These are phyloP conservation scores for Shinisaurus crocodilurus DNA, from an alignment of 2,113 vertebrate genomes.

Conservation along the genomic window DNA sequence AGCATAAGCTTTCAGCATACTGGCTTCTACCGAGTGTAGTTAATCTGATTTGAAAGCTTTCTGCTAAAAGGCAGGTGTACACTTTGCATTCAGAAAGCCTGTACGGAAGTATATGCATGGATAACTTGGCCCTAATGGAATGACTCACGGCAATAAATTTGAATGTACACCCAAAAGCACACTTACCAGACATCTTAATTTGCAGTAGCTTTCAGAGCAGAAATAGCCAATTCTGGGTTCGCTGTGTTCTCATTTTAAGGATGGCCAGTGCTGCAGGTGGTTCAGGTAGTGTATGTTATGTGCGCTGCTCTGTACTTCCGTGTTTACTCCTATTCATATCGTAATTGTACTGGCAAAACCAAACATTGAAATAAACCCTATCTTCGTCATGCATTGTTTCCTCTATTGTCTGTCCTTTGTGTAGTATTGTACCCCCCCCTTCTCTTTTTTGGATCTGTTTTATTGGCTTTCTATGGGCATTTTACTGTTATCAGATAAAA, in stretches of 20 bases:
- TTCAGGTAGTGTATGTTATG: background rate
- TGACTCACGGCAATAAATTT: slow-evolving; percentile 35
- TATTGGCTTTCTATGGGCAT: background rate
- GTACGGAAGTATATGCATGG: background rate
- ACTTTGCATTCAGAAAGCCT: background rate
- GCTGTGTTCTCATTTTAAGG: slow-evolving; percentile 5
- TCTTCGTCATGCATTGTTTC: background rate
- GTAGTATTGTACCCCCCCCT: background rate
- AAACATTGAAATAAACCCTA: slow-evolving; percentile 3
- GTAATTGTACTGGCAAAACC: background rate
- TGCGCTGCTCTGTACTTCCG: background rate
- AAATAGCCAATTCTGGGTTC: slow-evolving; percentile 8
- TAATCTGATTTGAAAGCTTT: slow-evolving; percentile 26
- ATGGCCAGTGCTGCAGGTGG: background rate
- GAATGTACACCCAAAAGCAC: background rate
- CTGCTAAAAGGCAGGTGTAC: slow-evolving; percentile 11
- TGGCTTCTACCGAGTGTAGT: background rate
- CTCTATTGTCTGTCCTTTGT: background rate
- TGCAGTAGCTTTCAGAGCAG: background rate
- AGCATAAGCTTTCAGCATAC: background rate
- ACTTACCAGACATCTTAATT: slow-evolving; percentile 1
- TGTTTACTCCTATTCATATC: slow-evolving; percentile 9
- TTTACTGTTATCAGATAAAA: background rate
- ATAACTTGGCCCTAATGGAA: slow-evolving; percentile 26
- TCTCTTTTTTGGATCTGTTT: background rate